Percentiles rank a stretch among this genome's conserved stretches.
These are phyloP conservation scores for Aphelinus certus DNA, from an alignment of 1,140 invertebrate species.

Conservation along the genomic window DNA sequence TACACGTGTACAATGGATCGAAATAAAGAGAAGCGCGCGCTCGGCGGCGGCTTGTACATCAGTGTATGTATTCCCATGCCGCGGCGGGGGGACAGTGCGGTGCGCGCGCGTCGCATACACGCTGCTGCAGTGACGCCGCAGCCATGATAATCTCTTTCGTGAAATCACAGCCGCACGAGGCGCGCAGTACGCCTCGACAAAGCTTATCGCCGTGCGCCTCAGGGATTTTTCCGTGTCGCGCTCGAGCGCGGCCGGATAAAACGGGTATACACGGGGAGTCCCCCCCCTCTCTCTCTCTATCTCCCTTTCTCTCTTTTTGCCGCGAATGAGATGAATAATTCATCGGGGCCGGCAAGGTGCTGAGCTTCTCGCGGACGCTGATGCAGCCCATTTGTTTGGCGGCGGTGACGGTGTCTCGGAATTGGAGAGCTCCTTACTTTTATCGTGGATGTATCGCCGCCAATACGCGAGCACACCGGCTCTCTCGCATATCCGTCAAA, in stretches of 20 bases:
- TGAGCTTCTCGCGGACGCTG: conserved; percentile 40
- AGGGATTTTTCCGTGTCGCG: conserved; percentile 34
- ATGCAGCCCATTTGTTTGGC: conserved; percentile 51
- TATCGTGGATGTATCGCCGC: no score
- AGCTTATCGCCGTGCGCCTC: conserved; percentile 36
- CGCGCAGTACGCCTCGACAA: conserved; percentile 19
- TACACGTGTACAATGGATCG: no score
- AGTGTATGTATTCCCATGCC: no score
- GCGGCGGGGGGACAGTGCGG: no score
- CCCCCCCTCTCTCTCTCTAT: not conserved
- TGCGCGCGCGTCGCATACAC: no score
- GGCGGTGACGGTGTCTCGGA: conserved; percentile 42
- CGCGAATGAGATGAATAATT: conserved; percentile 62
- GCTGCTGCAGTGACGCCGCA: not conserved
- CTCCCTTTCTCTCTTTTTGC: conserved; percentile 41
- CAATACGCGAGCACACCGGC: no score
- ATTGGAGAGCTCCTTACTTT: conserved; percentile 41
- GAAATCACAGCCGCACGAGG: not conserved
- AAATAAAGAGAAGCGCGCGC: no score
- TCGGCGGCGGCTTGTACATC: no score
- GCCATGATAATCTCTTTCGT: conserved; percentile 4
- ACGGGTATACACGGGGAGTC: not conserved
- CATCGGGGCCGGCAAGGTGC: conserved; percentile 48
- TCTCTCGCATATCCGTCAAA: conserved; percentile 6
- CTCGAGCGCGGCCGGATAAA: not conserved